A percentile compares a stretch with the other conserved stretches of the same genome.
phyloP scores from a whole-genome alignment of 2,797 vertebrate species.

The Manis crassicaudata region DNA sequence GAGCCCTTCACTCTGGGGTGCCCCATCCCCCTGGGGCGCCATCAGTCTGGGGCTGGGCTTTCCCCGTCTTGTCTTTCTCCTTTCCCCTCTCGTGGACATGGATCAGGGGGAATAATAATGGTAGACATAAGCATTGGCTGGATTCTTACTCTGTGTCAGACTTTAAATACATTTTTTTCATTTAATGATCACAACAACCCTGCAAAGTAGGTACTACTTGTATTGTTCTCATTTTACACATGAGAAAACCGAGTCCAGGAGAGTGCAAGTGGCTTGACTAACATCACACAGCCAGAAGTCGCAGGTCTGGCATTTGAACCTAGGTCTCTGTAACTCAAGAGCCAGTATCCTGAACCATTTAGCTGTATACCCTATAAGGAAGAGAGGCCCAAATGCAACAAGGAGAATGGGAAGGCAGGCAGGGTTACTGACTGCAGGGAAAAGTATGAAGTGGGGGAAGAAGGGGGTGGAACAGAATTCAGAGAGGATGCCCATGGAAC shows the following conservation, averaged over 20 bases:
- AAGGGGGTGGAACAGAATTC: not conserved
- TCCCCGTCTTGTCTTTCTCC: not conserved
- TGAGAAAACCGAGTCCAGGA: not conserved
- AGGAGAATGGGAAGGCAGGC: not conserved
- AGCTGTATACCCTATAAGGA: not conserved
- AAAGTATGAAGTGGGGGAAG: not conserved
- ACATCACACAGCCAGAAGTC: not conserved
- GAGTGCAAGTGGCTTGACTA: not conserved
- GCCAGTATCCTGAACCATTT: not conserved
- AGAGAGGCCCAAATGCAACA: not conserved
- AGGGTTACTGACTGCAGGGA: not conserved
- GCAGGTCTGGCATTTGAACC: not conserved
- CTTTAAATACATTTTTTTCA: not conserved
- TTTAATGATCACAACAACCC: not conserved
- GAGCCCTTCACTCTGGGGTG: not conserved
- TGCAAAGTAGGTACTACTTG: not conserved
- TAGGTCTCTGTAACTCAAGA: not conserved
- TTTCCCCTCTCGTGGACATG: not conserved
- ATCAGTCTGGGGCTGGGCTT: no score
- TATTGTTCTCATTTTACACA: not conserved
- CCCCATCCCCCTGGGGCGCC: not conserved
- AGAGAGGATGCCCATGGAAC: not conserved
- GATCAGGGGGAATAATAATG: not conserved
- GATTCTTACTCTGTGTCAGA: not conserved
- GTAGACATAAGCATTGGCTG: rapidly evolving